phyloP scores from a whole-genome alignment of 2,888 invertebrate species.

The Rhamnusium bicolor region DNA sequence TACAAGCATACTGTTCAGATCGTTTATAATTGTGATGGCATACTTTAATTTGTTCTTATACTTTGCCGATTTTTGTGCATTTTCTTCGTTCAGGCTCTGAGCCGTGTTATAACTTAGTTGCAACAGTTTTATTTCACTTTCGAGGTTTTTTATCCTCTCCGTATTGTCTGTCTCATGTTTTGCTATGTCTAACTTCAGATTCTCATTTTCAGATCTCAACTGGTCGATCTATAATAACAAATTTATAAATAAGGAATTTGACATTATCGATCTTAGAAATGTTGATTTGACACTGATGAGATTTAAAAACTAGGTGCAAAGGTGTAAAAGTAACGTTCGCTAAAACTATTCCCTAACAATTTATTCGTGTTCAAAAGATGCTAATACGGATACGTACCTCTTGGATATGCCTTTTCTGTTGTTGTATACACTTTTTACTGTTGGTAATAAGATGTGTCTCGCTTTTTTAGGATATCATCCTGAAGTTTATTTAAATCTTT shows the following conservation, averaged over 20 bases:
- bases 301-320: too few relatives aligned
- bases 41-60: conserved; percentile 52
- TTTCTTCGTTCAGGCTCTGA: conserved; percentile 39
- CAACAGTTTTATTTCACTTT: conserved; percentile 39
- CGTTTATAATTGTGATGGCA: conserved; percentile 51
- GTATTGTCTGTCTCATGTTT: conserved; percentile 16
- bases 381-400: too few relatives aligned
- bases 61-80: conserved; percentile 38
- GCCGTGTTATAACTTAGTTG: conserved; percentile 40
- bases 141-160: conserved; percentile 36
- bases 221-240: conserved; percentile 34
- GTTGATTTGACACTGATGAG: too few relatives aligned
- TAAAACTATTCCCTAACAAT: too few relatives aligned
- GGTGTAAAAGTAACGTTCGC: too few relatives aligned
- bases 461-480: conserved; percentile 37
- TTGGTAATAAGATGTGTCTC: conserved; percentile 42
- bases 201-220: conserved; percentile 43
- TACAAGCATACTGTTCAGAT: conserved; percentile 48
- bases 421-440: conserved; percentile 43
- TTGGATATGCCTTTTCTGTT: conserved; percentile 45
- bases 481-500: conserved; percentile 44
- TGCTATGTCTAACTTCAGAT: conserved; percentile 29
- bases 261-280: too few relatives aligned
- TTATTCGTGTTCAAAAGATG: too few relatives aligned
- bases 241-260: neutral